Conservation (phyloP, 2,888 invertebrate genomes). For the Entomobrya proxima region DNA sequence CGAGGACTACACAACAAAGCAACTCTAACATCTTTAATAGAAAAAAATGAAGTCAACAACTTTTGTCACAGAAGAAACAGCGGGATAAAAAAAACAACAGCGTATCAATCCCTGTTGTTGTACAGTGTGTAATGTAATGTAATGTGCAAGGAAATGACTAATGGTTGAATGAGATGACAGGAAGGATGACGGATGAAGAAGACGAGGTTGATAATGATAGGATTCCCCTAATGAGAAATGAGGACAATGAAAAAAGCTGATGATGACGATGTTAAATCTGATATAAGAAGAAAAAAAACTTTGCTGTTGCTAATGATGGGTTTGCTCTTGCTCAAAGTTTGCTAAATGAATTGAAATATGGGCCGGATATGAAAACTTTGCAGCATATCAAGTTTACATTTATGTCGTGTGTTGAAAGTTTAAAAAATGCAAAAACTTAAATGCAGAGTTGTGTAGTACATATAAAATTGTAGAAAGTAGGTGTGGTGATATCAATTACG, state of each 20-base stretch:
- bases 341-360: constrained; percentile 27
- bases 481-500: constrained; percentile 21
- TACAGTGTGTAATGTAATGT: too few species aligned
- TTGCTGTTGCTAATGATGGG: not conserved
- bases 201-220: constrained; percentile 39
- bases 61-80: constrained; percentile 1
- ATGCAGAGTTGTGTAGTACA: not conserved
- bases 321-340: too few species aligned
- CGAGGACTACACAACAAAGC: not conserved
- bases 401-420: not conserved
- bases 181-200: constrained; percentile 58
- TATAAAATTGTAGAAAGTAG: constrained; percentile 34
- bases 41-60: constrained; percentile 39
- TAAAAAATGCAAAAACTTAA: constrained; percentile 2
- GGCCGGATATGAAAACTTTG: constrained; percentile 40
- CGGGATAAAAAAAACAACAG: not conserved
- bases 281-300: not conserved
- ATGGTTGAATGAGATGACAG: constrained; percentile 56
- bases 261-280: not conserved
- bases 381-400: not conserved
- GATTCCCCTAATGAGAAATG: constrained; percentile 41
- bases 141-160: constrained; percentile 60
- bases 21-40: not conserved
- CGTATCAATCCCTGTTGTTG: too few species aligned
- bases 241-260: constrained; percentile 33